Base-by-base conservation (phyloP, 1,140 invertebrate genomes). In the Drosophila sulfurigaster region DNA sequence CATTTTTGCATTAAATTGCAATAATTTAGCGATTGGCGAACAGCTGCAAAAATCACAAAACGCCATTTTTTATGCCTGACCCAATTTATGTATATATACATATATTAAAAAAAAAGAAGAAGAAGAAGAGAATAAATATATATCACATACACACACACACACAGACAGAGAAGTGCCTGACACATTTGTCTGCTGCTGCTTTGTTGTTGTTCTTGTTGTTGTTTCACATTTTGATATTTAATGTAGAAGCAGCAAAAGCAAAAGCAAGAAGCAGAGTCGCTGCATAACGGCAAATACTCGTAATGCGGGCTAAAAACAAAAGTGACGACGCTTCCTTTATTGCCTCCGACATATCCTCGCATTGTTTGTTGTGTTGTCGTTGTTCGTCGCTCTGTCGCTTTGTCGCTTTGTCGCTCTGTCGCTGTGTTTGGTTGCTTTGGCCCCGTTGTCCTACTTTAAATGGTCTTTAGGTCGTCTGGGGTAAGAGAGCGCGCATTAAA, bases 231-330 rank as follows among this genome's bases (percentile, higher is more conserved):
- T 81, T 81, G 71, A 38, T 71, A 57, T 69, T 73, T 66, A 67
- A 74, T 74, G 64, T 43, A 48, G 30, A 59, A 51, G 48, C 66
- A 54, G 56, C 25, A n/a, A n/a, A n/a, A n/a, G n/a, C n/a, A n/a
- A n/a, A n/a, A n/a, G n/a, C n/a, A n/a, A n/a, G n/a, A n/a, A 48
- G 30, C 52, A 51, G 48, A 54, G 56, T 20, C 65, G 73, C 63
- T 66, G 67, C 70, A 88, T 85, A 80, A 81, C 79, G 77, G 78
- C 82, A 68, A 76, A 81, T 79, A 59, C 63, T 58, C 70, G 70
- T 70, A 87, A 87, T 80, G 79, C 75, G 77, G 79, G 75, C 82
- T 87, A 79, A 87, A 87, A 87, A 82, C 83, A 87, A 88, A 87
- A 87, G 82, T 87, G 83, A 87, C 79, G 70, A 49, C 64, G 74